Evolutionary conservation across 2,888 invertebrate species (phyloP), one percentile per base, ranked within the genome.

Genomic region (Eupeodes luniger): DNA sequence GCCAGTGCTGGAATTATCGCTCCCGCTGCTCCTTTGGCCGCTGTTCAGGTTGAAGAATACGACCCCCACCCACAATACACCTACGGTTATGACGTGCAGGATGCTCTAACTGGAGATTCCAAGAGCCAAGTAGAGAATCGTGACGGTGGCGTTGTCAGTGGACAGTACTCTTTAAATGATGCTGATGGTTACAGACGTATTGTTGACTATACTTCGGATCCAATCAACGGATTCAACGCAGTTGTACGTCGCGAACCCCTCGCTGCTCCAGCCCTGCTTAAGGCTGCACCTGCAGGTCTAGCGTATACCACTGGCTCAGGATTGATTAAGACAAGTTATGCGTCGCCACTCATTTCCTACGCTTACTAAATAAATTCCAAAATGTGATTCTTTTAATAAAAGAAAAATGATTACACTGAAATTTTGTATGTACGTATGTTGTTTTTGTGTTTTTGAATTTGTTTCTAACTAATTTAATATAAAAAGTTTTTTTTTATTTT

Each of bases 151-250:
- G 90, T 94, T 51, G 94, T 94, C 10, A 92, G 92, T 89, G 94
- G 94, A 49, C 94, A 94, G 89, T 94, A 94, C 90, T 94, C 94
- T 11, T 90, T 94, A 90, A 92, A 93, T 77, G 94, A 94, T 84
- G 92, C 94, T 89, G 94, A 94, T 91, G 94, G 94, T 27, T 92
- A 92, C 85, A 91, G 93, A 84, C 92, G 94, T 74, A 93, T 93
- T 90, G 94, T 94, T 75, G 93, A 93, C 90, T 94, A 94, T 85
- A 92, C 93, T 27, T 92, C 94, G 75, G 94, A 94, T 87, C 91
- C 93, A 76, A 90, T 93, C 79, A 93, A 93, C 77, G 94, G 94
- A 69, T 94, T 94, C 90, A 94, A 94, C 72, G 94, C 94, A 80
- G 92, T 94, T 55, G 93, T 94, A 5, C 92, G 92, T 27, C 93